Conservation (phyloP, 1,140 invertebrate species). For the Watersipora subatra region DNA sequence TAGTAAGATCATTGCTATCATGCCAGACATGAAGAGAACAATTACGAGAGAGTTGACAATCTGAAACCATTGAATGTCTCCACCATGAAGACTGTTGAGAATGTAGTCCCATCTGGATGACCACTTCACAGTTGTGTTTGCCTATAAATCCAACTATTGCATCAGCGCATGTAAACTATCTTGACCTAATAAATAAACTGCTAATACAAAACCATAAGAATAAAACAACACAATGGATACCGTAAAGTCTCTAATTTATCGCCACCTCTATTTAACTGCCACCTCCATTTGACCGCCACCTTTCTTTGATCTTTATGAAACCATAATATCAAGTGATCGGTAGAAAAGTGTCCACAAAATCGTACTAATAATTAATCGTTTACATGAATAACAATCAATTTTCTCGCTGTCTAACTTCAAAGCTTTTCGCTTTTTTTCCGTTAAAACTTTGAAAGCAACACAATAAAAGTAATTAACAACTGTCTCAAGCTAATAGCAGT, state of each 20-base stretch:
- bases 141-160: conserved; percentile 42
- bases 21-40: conserved; percentile 66
- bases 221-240: background rate
- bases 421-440: too few relatives aligned
- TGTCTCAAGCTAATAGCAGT: too few relatives aligned
- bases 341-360: too few relatives aligned
- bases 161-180: background rate
- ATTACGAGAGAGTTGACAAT: conserved; percentile 51
- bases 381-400: too few relatives aligned
- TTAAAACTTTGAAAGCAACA: too few relatives aligned
- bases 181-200: background rate
- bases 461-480: too few relatives aligned
- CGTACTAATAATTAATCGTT: too few relatives aligned
- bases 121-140: conserved; percentile 82
- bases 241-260: background rate
- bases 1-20: conserved; percentile 98
- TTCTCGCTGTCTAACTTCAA: too few relatives aligned
- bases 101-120: conserved; percentile 99
- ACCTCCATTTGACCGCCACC: too few relatives aligned
- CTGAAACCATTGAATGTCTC: conserved; percentile 97
- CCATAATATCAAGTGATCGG: too few relatives aligned
- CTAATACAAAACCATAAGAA: background rate
- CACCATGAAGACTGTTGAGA: conserved; percentile 90
- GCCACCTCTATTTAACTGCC: too few relatives aligned
- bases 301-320: too few relatives aligned